Conservation (phyloP, 2,888 invertebrate species). For the Andricus curvator region DNA sequence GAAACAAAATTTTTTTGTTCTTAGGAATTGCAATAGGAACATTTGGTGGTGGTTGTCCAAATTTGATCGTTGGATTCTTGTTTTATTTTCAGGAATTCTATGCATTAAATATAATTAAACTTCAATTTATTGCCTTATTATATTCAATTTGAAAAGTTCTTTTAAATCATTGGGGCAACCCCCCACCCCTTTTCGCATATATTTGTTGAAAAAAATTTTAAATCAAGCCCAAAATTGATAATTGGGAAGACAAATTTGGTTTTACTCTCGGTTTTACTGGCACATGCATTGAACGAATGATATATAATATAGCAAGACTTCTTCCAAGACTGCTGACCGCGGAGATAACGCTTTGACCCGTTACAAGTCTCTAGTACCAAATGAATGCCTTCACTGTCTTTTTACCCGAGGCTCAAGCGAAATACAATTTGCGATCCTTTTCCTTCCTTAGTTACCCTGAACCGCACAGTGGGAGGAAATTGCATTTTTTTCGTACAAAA, state of each 20-base stretch:
- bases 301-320: constrained; percentile 65
- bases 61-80: too few species aligned
- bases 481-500: too few species aligned
- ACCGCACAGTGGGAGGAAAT: not conserved
- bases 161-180: too few species aligned
- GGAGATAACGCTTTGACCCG: constrained; percentile 77
- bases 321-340: constrained; percentile 76
- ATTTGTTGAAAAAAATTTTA: too few species aligned
- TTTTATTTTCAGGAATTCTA: too few species aligned
- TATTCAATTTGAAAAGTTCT: too few species aligned
- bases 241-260: constrained; percentile 40
- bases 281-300: constrained; percentile 55
- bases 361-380: constrained; percentile 71
- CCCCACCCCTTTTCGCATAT: too few species aligned
- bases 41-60: too few species aligned
- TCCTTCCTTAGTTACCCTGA: constrained; percentile 46
- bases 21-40: too few species aligned
- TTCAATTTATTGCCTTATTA: too few species aligned
- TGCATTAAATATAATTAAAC: too few species aligned
- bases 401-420: constrained; percentile 59
- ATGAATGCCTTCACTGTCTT: constrained; percentile 76
- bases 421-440: constrained; percentile 61
- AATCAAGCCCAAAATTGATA: not conserved
- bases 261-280: constrained; percentile 58
- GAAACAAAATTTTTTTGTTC: too few species aligned